phyloP scores from a whole-genome alignment of 2,888 invertebrate genomes.

The Unio pictorum region DNA sequence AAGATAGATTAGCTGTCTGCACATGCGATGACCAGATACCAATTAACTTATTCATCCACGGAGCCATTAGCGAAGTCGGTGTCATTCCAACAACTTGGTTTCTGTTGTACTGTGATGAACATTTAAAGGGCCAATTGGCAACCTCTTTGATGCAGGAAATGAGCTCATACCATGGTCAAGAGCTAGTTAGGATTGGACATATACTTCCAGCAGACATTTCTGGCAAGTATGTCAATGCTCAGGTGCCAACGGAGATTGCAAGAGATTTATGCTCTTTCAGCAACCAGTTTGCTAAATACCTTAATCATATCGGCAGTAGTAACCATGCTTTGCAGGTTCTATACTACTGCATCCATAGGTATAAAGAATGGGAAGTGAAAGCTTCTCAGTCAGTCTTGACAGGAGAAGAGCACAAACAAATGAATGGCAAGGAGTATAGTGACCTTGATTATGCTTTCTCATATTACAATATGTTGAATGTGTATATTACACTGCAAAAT shows the following conservation, averaged over 20 bases:
- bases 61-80: constrained; percentile 20
- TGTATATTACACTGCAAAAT: constrained; percentile 1
- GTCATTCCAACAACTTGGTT: constrained; percentile 31
- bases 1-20: constrained; percentile 32
- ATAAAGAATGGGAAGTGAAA: not conserved
- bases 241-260: constrained; percentile 23
- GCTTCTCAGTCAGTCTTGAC: not conserved
- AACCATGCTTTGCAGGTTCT: constrained; percentile 18
- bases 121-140: constrained; percentile 31
- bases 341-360: constrained; percentile 8
- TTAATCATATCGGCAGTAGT: constrained; percentile 16
- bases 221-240: constrained; percentile 18
- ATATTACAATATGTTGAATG: constrained; percentile 5
- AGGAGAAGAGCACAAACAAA: not conserved
- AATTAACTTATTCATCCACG: constrained; percentile 27
- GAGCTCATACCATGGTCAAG: constrained; percentile 8
- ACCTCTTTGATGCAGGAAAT: constrained; percentile 25
- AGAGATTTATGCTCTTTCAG: constrained; percentile 19
- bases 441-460: not conserved
- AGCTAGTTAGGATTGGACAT: constrained; percentile 21
- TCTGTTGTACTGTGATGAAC: constrained; percentile 30
- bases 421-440: not conserved
- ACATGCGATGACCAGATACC: constrained; percentile 40
- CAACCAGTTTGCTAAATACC: constrained; percentile 24
- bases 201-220: constrained; percentile 19